Percentiles rank a stretch among this genome's conserved stretches.
phyloP scores from a whole-genome alignment of 2,888 invertebrate species.

The Sceliomorpha sp. region DNA sequence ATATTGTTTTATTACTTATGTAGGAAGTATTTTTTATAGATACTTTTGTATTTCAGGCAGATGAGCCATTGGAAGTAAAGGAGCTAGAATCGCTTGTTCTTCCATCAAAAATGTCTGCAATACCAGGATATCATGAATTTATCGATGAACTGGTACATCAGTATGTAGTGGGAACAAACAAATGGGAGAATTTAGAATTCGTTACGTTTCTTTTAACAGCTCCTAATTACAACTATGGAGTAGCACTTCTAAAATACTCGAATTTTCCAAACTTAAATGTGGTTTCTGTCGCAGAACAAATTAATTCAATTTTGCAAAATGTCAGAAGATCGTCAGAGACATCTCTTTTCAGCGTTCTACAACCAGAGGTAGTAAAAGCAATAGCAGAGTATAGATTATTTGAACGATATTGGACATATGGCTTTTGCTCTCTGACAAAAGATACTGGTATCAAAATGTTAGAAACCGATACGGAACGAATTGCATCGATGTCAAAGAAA shows the following conservation, averaged over 20 bases:
- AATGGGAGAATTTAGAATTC: slow-evolving; percentile 21
- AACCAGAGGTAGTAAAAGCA: slow-evolving; percentile 20
- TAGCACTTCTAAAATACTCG: slow-evolving; percentile 37
- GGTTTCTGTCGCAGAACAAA: neutral
- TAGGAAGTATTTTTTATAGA: too few species aligned
- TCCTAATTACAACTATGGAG: slow-evolving; percentile 31
- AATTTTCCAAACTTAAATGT: neutral
- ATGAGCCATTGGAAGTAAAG: neutral
- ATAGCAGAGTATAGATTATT: slow-evolving; percentile 20
- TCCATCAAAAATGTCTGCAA: slow-evolving; percentile 3
- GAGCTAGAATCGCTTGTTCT: slow-evolving; percentile 23
- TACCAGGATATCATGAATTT: slow-evolving; percentile 69
- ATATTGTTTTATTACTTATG: neutral
- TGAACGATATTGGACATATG: slow-evolving; percentile 12
- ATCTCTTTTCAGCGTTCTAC: slow-evolving; percentile 10
- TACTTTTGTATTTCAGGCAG: slow-evolving; percentile 19
- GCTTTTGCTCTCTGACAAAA: neutral
- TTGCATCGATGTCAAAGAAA: neutral
- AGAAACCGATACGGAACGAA: neutral
- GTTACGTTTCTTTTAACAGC: slow-evolving; percentile 30
- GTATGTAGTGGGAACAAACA: slow-evolving; percentile 36
- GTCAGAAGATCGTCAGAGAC: neutral
- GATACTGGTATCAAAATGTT: slow-evolving; percentile 2
- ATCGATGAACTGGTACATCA: slow-evolving; percentile 57
- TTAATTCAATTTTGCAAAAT: slow-evolving; percentile 7